Evolutionary conservation across 2,797 vertebrate genomes (phyloP), one percentile per base, ranked within the genome.

Genomic region (Sardinella longiceps): DNA sequence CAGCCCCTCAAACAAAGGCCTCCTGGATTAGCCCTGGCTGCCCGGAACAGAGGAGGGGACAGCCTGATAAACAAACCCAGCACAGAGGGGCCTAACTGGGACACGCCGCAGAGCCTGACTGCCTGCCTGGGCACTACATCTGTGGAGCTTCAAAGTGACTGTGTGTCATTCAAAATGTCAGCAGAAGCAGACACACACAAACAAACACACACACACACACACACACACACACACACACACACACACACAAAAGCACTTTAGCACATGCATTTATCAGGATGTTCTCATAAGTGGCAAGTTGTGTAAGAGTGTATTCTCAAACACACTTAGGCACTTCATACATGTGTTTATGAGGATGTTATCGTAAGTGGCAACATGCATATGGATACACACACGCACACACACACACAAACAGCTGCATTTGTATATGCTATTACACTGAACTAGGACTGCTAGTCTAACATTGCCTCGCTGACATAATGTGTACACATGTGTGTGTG

Each of bases 1-100:
- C 28, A 70, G 63, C 33, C 37, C 39, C 70, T 77, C 70, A 23
- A 77, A 77, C 70, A 77, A 77, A 77, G 23, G 70, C 33, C 70
- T 77, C 33, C 37, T 23, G 70, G 70, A 77, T 77, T 77, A 77
- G 18, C 18, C 15, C 70, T 20, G 4, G 25, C 37, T 20, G 37
- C 37, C 33, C 18, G 18, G 70, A 77, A 77, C 70, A 43, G 18
- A 77, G 70, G 5, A 18, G 28, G 18, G 37, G 70, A 15, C 66
- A 23, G 37, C 6, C 18, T 9, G 37, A 37, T 77, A 77, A 77
- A 77, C 70, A 77, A 77, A 77, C 70, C 70, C 70, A 77, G 70
- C 5, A 18, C 37, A 77, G 33, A 23, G 70, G 70, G 70, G 11
- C 70, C 70, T 37, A 9, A 23, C 70, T 77, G 70, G 70, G 37